Conservation (phyloP, 2,888 invertebrate genomes). For the Cerceris ruficornis region DNA sequence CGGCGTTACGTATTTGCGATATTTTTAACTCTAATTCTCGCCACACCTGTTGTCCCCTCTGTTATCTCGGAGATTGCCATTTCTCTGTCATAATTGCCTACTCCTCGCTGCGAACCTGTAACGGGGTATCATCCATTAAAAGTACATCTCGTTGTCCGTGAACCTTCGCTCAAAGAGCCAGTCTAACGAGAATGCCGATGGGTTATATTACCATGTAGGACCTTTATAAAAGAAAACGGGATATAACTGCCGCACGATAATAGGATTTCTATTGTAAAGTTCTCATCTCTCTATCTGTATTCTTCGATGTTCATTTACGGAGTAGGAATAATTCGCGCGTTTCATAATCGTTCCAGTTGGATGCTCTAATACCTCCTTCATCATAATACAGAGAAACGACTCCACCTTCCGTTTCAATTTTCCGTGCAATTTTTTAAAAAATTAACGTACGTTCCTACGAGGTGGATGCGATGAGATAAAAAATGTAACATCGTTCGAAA, state of each 20-base stretch:
- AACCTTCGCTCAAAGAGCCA: constrained; percentile 60
- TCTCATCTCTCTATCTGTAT: neutral
- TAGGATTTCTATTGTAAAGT: constrained; percentile 12
- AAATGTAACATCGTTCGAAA: constrained; percentile 49
- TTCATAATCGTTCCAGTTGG: neutral
- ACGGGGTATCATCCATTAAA: constrained; percentile 67
- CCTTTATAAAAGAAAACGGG: constrained; percentile 39
- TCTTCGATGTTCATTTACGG: neutral
- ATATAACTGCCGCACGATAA: constrained; percentile 38
- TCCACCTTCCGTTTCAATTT: neutral
- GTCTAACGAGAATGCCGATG: constrained; percentile 55
- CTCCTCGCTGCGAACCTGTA: constrained; percentile 62
- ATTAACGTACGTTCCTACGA: constrained; percentile 8
- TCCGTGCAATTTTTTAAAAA: constrained; percentile 5
- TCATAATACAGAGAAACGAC: neutral
- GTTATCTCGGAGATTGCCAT: constrained; percentile 65
- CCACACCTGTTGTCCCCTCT: constrained; percentile 68
- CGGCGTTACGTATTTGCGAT: constrained; percentile 25
- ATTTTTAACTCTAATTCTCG: constrained; percentile 70
- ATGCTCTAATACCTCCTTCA: too few species aligned
- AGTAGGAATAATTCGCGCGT: neutral
- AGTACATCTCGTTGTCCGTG: constrained; percentile 56
- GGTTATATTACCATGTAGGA: constrained; percentile 49
- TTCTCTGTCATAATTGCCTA: constrained; percentile 71
- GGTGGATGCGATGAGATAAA: constrained; percentile 46